A percentile compares a stretch with the other conserved stretches of the same genome.
These are phyloP conservation scores for Scaptomyza hsui DNA, from an alignment of 1,140 invertebrate species.

Conservation along the genomic window DNA sequence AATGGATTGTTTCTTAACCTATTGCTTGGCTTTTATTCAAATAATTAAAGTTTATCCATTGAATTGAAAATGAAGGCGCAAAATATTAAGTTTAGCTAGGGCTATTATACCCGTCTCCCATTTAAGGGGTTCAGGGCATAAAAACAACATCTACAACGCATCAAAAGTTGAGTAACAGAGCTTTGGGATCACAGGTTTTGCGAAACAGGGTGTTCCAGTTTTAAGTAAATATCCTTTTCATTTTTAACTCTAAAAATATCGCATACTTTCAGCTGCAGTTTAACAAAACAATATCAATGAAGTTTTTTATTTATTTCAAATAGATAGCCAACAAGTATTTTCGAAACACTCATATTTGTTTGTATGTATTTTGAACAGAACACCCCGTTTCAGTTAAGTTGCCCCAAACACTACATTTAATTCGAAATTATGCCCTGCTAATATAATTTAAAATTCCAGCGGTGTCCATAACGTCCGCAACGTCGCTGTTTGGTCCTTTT, in stretches of 20 bases:
- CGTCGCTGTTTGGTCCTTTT: constrained; percentile 4
- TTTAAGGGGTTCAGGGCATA: no score
- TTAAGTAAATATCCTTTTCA: no score
- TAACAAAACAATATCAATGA: no score
- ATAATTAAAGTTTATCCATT: no score
- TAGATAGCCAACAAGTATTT: neutral
- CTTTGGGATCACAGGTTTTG: constrained; percentile 6
- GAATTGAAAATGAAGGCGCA: no score
- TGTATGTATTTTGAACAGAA: neutral
- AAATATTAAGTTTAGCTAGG: no score
- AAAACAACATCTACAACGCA: constrained; percentile 30
- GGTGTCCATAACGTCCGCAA: constrained; percentile 58
- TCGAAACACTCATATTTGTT: neutral
- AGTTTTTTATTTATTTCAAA: neutral
- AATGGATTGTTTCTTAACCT: no score
- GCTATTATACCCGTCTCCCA: no score
- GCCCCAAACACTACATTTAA: constrained; percentile 59
- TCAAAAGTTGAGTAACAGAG: constrained; percentile 3
- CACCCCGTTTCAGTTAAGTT: constrained; percentile 28
- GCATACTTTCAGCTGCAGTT: no score
- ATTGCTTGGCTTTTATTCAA: no score
- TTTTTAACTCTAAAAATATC: neutral
- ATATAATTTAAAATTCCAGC: constrained; percentile 76
- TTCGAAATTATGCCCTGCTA: constrained; percentile 71
- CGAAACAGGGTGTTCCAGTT: constrained; percentile 26